A percentile compares a stretch with the other conserved stretches of the same genome.
These are phyloP conservation scores for Pollenia labialis DNA, from an alignment of 2,888 invertebrate genomes.

Conservation along the genomic window DNA sequence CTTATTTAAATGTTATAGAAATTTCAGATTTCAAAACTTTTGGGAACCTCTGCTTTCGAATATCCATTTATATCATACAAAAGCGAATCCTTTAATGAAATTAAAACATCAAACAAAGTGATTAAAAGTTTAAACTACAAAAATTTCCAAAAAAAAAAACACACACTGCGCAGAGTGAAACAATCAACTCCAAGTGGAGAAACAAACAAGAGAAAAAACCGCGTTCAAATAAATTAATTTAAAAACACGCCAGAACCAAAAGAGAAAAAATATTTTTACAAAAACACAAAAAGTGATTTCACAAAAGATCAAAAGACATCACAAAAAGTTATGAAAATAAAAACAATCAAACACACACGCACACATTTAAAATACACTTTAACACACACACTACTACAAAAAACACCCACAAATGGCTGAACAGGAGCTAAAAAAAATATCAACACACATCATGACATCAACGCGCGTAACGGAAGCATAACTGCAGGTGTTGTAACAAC, in stretches of 20 bases:
- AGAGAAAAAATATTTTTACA: constrained; percentile 61
- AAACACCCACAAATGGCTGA: constrained; percentile 31
- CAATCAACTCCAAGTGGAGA: constrained; percentile 36
- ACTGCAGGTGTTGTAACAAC: constrained; percentile 70
- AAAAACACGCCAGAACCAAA: constrained; percentile 81
- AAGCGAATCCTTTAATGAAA: constrained; percentile 68
- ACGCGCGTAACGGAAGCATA: constrained; percentile 57
- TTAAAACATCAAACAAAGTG: constrained; percentile 70
- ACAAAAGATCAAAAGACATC: constrained; percentile 75
- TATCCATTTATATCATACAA: background rate
- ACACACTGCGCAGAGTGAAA: constrained; percentile 15
- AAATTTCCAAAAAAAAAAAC: constrained; percentile 30
- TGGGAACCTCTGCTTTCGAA: background rate
- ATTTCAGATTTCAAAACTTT: background rate
- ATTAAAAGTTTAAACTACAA: constrained; percentile 61
- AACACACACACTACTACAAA: background rate
- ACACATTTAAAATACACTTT: background rate
- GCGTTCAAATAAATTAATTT: constrained; percentile 80
- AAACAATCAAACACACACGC: constrained; percentile 3
- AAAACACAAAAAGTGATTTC: constrained; percentile 68
- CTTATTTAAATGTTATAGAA: no score
- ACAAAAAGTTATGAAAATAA: constrained; percentile 70
- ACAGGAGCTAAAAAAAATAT: constrained; percentile 33
- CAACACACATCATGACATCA: constrained; percentile 56
- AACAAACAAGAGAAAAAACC: constrained; percentile 42